These are phyloP conservation scores for Symphodus melops DNA, from an alignment of 2,113 vertebrate species.

Conservation along the genomic window DNA sequence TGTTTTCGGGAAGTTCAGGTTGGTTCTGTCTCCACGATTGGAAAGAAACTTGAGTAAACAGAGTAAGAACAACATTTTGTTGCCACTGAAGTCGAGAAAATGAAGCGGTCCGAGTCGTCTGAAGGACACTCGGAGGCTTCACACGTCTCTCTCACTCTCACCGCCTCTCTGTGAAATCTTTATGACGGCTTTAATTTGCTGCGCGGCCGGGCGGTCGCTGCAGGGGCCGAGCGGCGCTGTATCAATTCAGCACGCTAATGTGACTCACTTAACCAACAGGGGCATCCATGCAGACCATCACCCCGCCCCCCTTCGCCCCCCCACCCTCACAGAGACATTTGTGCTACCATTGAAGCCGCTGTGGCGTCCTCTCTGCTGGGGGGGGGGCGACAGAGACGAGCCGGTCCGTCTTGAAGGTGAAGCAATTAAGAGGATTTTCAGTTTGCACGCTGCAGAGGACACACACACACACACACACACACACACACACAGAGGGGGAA, in stretches of 20 bases:
- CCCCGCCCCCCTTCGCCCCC: background rate
- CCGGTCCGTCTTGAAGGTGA: conserved; percentile 21
- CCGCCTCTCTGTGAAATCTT: conserved; percentile 60
- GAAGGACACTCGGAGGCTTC: conserved; percentile 11
- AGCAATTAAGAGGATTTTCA: conserved; percentile 39
- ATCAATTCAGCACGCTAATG: conserved; percentile 40
- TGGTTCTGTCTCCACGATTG: background rate
- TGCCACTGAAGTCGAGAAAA: background rate
- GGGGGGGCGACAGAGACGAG: conserved; percentile 16
- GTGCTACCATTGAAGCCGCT: conserved; percentile 2
- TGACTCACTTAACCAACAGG: conserved; percentile 33
- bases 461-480: background rate
- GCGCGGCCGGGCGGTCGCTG: conserved; percentile 21
- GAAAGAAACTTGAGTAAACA: no score
- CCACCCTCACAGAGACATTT: background rate
- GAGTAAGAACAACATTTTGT: background rate
- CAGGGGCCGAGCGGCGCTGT: background rate
- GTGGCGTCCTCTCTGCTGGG: conserved; percentile 21
- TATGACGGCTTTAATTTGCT: conserved; percentile 67
- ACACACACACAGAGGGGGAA: background rate
- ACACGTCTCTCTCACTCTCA: conserved; percentile 45
- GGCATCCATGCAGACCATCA: conserved; percentile 17
- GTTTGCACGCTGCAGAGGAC: background rate
- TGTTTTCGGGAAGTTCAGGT: no score
- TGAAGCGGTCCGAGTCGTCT: background rate